phyloP scores from a whole-genome alignment of 2,888 invertebrate species.

The Ferdinandea cuprea region DNA sequence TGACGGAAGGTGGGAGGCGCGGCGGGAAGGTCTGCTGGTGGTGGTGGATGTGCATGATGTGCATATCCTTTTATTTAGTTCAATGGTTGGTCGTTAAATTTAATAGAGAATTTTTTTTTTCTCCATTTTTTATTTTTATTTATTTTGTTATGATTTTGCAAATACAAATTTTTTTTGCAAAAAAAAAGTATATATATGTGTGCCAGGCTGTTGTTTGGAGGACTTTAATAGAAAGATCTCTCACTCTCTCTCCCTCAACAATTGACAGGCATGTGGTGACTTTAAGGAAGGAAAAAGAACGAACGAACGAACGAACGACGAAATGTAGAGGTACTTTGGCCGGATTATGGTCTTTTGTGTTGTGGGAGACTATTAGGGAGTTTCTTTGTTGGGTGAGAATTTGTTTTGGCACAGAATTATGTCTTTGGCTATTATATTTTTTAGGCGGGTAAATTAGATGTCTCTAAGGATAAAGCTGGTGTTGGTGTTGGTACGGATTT shows the following conservation, averaged over 20 bases:
- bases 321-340: slow-evolving; percentile 1
- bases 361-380: slow-evolving; percentile 7
- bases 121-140: too few species aligned
- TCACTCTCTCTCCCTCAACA: too few species aligned
- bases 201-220: slow-evolving; percentile 17
- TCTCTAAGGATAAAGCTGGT: too few species aligned
- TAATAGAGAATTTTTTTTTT: slow-evolving; percentile 62
- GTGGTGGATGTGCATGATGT: slow-evolving; percentile 69
- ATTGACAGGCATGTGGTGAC: slow-evolving; percentile 1
- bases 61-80: slow-evolving; percentile 75
- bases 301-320: too few species aligned
- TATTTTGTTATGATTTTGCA: slow-evolving; percentile 69
- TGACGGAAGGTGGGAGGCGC: not conserved
- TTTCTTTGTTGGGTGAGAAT: slow-evolving; percentile 24
- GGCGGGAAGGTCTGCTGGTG: slow-evolving; percentile 19
- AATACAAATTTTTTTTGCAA: slow-evolving; percentile 33
- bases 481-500: too few species aligned
- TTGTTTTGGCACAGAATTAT: not conserved
- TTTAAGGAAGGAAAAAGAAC: too few species aligned
- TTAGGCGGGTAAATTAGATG: not conserved
- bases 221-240: slow-evolving; percentile 56
- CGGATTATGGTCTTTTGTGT: slow-evolving; percentile 25
- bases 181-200: too few species aligned
- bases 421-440: not conserved
- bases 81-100: slow-evolving; percentile 74